These are phyloP conservation scores for Drosophila lacteicornis DNA, from an alignment of 1,140 invertebrate genomes.

Conservation along the genomic window DNA sequence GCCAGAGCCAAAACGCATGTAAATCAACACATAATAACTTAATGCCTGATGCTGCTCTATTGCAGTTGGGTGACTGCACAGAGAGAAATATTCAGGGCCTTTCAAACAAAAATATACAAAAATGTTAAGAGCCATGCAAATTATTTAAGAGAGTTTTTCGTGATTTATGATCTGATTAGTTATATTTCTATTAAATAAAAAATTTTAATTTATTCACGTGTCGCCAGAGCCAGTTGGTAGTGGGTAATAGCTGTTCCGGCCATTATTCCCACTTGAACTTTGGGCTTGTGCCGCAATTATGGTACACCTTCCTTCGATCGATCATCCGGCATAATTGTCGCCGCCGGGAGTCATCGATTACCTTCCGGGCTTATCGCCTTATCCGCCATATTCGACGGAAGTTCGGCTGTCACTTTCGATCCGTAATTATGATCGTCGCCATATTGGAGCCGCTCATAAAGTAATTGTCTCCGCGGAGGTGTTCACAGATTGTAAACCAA, in stretches of 20 bases:
- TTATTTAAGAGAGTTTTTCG: neutral
- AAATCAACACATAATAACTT: constrained; percentile 82
- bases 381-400: constrained; percentile 52
- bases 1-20: constrained; percentile 64
- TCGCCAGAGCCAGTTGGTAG: constrained; percentile 49
- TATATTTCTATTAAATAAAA: neutral
- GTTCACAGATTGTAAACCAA: constrained; percentile 35
- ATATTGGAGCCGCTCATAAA: constrained; percentile 70
- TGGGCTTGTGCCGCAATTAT: constrained; percentile 64
- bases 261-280: constrained; percentile 61
- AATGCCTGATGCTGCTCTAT: constrained; percentile 55
- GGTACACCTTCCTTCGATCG: constrained; percentile 61
- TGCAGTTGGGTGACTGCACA: neutral
- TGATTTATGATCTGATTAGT: neutral
- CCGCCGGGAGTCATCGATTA: constrained; percentile 43
- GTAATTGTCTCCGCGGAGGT: constrained; percentile 61
- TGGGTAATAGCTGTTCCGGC: constrained; percentile 70
- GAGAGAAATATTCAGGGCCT: neutral
- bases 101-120: neutral
- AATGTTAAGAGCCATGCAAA: neutral
- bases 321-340: constrained; percentile 52
- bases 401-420: constrained; percentile 74
- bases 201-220: constrained; percentile 43
- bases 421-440: constrained; percentile 76
- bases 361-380: constrained; percentile 32